Percentiles rank a stretch among this genome's conserved stretches.
These are phyloP conservation scores for Crotalus tigris DNA, from an alignment of 2,113 vertebrate species.

Conservation along the genomic window DNA sequence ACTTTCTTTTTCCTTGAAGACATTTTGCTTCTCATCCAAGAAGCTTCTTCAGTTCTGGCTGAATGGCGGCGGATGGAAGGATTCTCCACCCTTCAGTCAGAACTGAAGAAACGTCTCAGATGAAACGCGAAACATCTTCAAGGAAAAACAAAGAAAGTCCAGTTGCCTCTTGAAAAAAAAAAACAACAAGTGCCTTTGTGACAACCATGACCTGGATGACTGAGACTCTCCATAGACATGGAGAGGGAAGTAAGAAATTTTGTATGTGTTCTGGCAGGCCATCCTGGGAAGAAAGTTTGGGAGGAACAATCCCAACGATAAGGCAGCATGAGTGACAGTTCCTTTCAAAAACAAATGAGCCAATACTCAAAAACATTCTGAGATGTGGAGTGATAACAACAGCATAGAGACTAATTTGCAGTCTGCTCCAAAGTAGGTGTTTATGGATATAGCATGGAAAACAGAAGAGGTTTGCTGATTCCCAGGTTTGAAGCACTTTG, in stretches of 20 bases:
- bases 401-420: neutral
- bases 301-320: slow-evolving; percentile 53
- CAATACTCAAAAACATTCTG: neutral
- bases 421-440: neutral
- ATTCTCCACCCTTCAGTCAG: neutral
- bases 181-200: neutral
- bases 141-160: neutral
- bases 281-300: neutral
- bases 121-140: neutral
- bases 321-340: slow-evolving; percentile 50
- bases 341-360: slow-evolving; percentile 57
- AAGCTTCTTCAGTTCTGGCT: neutral
- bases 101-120: neutral
- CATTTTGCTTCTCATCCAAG: neutral
- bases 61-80: neutral
- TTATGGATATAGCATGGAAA: neutral
- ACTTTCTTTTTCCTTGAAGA: neutral
- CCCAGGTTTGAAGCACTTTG: neutral
- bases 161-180: neutral
- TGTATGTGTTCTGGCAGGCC: slow-evolving; percentile 39
- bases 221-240: neutral
- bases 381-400: slow-evolving; percentile 4
- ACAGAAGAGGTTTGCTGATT: neutral
- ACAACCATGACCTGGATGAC: neutral
- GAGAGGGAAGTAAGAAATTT: neutral